Percentiles rank a stretch among this genome's conserved stretches.
Conservation (phyloP, 2,797 vertebrate species). For the Poeciliopsis gracilis region DNA sequence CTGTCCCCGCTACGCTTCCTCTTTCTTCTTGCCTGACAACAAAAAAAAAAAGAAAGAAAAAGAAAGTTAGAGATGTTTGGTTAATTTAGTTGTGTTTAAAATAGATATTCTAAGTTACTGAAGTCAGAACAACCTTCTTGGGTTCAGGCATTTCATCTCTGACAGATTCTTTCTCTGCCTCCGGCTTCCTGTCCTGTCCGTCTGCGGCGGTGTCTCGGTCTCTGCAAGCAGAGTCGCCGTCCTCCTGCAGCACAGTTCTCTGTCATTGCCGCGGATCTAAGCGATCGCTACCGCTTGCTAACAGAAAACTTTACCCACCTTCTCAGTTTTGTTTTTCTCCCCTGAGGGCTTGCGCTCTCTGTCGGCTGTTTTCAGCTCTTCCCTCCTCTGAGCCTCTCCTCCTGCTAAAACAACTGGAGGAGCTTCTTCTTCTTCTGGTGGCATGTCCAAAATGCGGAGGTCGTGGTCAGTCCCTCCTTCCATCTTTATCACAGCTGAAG, state of each 20-base stretch:
- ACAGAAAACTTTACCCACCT: slow-evolving; percentile 63
- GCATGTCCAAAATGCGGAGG: slow-evolving; percentile 89
- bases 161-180: slow-evolving; percentile 76
- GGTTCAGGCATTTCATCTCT: slow-evolving; percentile 75
- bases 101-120: neutral
- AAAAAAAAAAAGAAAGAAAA: slow-evolving; percentile 2
- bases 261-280: slow-evolving; percentile 10
- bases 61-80: neutral
- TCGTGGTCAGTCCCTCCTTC: slow-evolving; percentile 92
- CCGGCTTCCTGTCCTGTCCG: slow-evolving; percentile 73
- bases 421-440: slow-evolving; percentile 87
- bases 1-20: slow-evolving; percentile 90
- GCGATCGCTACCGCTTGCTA: neutral
- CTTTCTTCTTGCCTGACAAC: slow-evolving; percentile 82
- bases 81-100: neutral
- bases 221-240: slow-evolving; percentile 56
- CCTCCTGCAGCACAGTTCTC: slow-evolving; percentile 69
- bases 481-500: slow-evolving; percentile 93
- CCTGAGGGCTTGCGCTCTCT: slow-evolving; percentile 76
- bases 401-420: slow-evolving; percentile 23
- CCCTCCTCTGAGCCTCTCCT: slow-evolving; percentile 82
- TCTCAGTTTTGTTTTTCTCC: slow-evolving; percentile 85
- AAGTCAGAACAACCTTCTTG: slow-evolving; percentile 81
- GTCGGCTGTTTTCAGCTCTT: slow-evolving; percentile 76
- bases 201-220: slow-evolving; percentile 71